Evolutionary conservation across 1,140 invertebrate genomes (phyloP).

Genomic region (Drosophila kanapiae): DNA sequence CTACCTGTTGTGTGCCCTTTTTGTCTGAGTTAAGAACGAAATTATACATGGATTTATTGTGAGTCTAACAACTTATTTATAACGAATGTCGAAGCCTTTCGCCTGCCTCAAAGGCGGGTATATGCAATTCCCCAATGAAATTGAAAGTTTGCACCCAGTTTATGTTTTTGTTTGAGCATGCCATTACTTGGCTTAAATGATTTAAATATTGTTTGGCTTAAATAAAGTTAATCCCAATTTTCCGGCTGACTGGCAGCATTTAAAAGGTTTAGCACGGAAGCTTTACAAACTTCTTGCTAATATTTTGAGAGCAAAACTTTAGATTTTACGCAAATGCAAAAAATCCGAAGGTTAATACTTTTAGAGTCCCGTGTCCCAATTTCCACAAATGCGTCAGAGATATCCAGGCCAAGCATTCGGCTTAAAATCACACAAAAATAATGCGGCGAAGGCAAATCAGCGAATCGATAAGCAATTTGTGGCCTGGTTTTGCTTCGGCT

Average conservation of each 20-base stretch:
- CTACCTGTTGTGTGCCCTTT: background rate
- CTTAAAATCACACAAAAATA: conserved; percentile 8
- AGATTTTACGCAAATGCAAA: background rate
- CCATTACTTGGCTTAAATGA: background rate
- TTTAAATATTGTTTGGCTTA: background rate
- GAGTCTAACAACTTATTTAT: conserved; percentile 10
- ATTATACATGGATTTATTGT: background rate
- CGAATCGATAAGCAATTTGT: conserved; percentile 44
- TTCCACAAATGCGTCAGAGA: conserved; percentile 10
- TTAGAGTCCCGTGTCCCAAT: background rate
- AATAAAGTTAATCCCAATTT: background rate
- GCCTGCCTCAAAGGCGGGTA: background rate
- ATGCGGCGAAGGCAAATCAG: conserved; percentile 27
- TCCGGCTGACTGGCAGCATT: background rate
- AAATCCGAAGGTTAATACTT: background rate
- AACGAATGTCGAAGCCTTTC: conserved; percentile 7
- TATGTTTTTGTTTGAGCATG: background rate
- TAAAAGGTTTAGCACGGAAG: background rate
- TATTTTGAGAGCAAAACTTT: background rate
- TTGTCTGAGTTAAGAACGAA: background rate
- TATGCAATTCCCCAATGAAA: conserved; percentile 34
- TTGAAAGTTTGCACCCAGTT: conserved; percentile 27
- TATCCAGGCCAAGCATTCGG: conserved; percentile 2
- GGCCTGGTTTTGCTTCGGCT: conserved; percentile 16
- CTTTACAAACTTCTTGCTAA: background rate